Percentiles rank a stretch among this genome's conserved stretches.
phyloP scores from a whole-genome alignment of 2,797 vertebrate species.

The Stomatorhinus walkeri region DNA sequence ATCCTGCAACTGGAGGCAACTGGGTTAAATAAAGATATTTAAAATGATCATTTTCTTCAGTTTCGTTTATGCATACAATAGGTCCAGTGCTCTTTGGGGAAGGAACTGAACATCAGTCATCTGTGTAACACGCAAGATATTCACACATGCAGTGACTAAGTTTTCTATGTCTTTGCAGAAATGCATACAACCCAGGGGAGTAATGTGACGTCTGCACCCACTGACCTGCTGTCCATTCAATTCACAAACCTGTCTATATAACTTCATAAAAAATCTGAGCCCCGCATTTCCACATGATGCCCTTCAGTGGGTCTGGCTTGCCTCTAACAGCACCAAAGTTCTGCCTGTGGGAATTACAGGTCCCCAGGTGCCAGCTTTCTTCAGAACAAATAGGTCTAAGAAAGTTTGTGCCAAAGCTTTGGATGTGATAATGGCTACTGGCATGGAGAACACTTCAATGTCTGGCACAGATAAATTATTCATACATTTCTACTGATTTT shows the following conservation, averaged over 20 bases:
- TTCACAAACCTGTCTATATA: neutral
- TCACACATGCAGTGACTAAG: neutral
- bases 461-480: conserved; percentile 19
- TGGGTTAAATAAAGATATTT: neutral
- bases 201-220: neutral
- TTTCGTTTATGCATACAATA: neutral
- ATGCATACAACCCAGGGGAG: neutral
- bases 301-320: neutral
- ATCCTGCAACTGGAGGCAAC: neutral
- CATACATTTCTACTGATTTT: neutral
- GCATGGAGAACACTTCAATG: neutral
- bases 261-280: neutral
- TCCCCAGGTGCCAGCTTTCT: neutral
- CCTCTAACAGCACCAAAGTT: neutral
- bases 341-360: neutral
- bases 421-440: neutral
- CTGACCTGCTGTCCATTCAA: neutral
- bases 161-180: neutral
- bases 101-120: neutral
- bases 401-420: neutral
- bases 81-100: neutral
- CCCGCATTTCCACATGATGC: neutral
- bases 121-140: neutral
- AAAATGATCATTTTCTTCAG: neutral
- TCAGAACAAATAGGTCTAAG: neutral